A percentile compares a stretch with the other conserved stretches of the same genome.
These are phyloP conservation scores for Cryptotis parvus DNA, from an alignment of 2,113 vertebrate genomes.

Conservation along the genomic window DNA sequence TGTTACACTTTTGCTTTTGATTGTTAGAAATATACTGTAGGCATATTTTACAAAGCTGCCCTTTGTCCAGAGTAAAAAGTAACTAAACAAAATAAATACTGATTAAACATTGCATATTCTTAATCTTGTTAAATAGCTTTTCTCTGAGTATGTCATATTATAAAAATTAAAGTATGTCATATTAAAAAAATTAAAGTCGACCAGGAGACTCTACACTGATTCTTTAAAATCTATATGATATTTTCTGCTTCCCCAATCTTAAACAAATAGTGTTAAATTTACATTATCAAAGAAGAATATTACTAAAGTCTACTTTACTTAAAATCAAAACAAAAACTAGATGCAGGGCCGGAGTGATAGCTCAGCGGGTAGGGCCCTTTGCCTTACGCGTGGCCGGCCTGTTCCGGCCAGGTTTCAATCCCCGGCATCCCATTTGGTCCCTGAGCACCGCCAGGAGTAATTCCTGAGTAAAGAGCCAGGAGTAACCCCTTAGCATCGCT, in stretches of 20 bases:
- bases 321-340: too few relatives aligned
- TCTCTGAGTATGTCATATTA: background rate
- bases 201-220: background rate
- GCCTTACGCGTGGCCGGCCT: too few relatives aligned
- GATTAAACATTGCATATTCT: background rate
- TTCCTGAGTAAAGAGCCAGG: too few relatives aligned
- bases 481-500: too few relatives aligned
- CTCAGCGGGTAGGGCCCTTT: too few relatives aligned
- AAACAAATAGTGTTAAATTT: conserved; percentile 21
- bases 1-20: background rate
- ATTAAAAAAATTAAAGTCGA: background rate
- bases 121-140: conserved; percentile 29
- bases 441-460: too few relatives aligned
- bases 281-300: background rate
- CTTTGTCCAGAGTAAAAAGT: background rate
- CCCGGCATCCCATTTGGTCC: too few relatives aligned
- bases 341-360: too few relatives aligned
- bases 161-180: background rate
- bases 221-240: conserved; percentile 27
- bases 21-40: background rate
- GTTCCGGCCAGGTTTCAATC: too few relatives aligned
- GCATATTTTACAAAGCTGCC: background rate
- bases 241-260: background rate
- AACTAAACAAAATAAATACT: background rate
- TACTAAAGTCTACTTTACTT: background rate